phyloP scores from a whole-genome alignment of 2,113 vertebrate genomes.

The Choloepus hoffmanni region DNA sequence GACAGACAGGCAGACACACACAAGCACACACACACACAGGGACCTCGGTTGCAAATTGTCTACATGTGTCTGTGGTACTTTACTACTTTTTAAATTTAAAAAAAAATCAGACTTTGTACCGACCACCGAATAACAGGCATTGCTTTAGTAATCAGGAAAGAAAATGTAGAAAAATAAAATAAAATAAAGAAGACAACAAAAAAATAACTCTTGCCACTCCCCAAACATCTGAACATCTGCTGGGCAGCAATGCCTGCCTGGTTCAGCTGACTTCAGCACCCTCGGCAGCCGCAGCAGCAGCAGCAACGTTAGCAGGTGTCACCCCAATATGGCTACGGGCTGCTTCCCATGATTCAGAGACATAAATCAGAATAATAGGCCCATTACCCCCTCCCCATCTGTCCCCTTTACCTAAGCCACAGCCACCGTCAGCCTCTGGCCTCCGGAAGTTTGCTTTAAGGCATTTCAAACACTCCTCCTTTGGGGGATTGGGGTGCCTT shows the following conservation, averaged over 20 bases:
- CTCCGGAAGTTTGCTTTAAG: not conserved
- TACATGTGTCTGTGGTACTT: not conserved
- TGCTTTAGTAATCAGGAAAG: conserved; percentile 62
- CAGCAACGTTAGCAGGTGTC: conserved; percentile 85
- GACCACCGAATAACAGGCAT: not conserved
- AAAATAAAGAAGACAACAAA: conserved; percentile 29
- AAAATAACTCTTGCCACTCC: conserved; percentile 37
- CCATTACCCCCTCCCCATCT: not conserved
- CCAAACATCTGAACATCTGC: conserved; percentile 85
- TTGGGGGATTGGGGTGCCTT: not conserved
- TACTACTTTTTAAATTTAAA: conserved; percentile 20
- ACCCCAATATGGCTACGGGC: conserved; percentile 77
- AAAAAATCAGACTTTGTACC: not conserved
- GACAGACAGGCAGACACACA: not conserved
- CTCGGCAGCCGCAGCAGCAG: conserved; percentile 56
- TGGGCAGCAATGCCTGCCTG: conserved; percentile 76
- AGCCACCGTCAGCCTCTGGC: conserved; percentile 19
- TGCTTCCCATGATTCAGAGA: conserved; percentile 77
- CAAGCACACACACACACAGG: not conserved
- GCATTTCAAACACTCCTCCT: not conserved
- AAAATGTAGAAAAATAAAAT: conserved; percentile 24
- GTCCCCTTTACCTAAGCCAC: conserved; percentile 24
- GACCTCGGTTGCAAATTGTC: not conserved
- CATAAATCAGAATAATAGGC: conserved; percentile 83
- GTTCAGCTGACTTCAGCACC: conserved; percentile 88